phyloP scores from a whole-genome alignment of 92 coral and sea anemone genomes.

The Porites evermanni region DNA sequence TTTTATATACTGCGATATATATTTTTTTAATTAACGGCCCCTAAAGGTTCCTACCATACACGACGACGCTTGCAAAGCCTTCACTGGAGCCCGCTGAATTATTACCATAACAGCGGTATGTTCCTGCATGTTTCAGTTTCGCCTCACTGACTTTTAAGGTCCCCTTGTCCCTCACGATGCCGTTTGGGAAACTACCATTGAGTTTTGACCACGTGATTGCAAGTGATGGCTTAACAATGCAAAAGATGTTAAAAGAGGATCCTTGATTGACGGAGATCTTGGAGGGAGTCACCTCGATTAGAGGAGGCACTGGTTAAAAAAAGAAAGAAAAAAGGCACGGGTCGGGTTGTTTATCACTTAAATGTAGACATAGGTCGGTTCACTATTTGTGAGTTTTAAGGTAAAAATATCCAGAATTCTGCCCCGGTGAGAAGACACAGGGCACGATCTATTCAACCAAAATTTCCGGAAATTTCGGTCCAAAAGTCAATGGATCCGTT shows the following conservation, averaged over 20 bases:
- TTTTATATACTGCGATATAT: no score
- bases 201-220: conserved; percentile 79
- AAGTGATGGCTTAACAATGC: conserved; percentile 67
- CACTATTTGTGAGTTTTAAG: no score
- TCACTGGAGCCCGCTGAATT: conserved; percentile 80
- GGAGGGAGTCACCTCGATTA: conserved; percentile 69
- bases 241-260: conserved; percentile 63
- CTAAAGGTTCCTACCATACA: conserved; percentile 63
- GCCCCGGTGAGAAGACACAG: no score
- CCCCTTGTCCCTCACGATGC: conserved; percentile 48
- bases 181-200: conserved; percentile 65
- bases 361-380: no score
- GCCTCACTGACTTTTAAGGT: conserved; percentile 49
- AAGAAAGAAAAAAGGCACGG: neutral
- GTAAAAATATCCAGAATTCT: no score
- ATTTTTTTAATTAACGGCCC: neutral
- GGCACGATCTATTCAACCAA: no score
- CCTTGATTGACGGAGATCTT: conserved; percentile 64
- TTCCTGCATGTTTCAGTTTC: conserved; percentile 73
- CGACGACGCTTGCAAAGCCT: conserved; percentile 74
- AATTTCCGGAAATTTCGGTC: no score
- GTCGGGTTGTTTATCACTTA: neutral
- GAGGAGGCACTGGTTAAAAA: conserved; percentile 62
- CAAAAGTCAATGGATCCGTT: no score
- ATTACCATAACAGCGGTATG: conserved; percentile 79